A percentile compares a stretch with the other conserved stretches of the same genome.
Conservation (phyloP, 2,113 vertebrate genomes). For the Silurus asotus region DNA sequence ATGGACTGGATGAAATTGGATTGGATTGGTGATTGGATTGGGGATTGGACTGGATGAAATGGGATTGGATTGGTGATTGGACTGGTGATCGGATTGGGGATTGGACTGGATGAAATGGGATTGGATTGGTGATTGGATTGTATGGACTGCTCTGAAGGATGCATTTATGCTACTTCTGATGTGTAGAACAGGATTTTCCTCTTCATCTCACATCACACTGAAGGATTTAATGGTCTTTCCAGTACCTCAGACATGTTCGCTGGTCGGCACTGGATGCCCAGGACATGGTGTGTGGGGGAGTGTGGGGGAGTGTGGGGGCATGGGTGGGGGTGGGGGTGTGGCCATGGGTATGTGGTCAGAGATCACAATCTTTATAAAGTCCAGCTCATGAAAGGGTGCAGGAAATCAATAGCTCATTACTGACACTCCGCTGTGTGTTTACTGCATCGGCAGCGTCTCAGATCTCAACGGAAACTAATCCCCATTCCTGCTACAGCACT, state of each 20-base stretch:
- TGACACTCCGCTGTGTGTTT: constrained; percentile 43
- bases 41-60: no score
- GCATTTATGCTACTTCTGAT: background rate
- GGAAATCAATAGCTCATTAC: constrained; percentile 60
- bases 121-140: no score
- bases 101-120: no score
- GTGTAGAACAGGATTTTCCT: background rate
- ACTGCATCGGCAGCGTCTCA: constrained; percentile 23
- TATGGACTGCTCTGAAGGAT: background rate
- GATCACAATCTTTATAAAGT: background rate
- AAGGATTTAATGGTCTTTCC: background rate
- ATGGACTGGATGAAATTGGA: no score
- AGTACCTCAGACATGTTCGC: constrained; percentile 8
- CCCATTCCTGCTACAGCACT: background rate
- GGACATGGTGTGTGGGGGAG: no score
- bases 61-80: no score
- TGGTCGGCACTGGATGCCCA: background rate
- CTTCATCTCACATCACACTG: background rate
- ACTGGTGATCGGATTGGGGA: no score
- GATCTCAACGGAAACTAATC: constrained; percentile 33
- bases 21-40: no score
- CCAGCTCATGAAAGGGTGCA: background rate
- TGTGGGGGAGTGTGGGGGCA: no score
- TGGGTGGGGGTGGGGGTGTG: no score
- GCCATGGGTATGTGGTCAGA: background rate